Evolutionary conservation across 2,113 vertebrate species (phyloP).

Genomic region (Rhea americana): DNA sequence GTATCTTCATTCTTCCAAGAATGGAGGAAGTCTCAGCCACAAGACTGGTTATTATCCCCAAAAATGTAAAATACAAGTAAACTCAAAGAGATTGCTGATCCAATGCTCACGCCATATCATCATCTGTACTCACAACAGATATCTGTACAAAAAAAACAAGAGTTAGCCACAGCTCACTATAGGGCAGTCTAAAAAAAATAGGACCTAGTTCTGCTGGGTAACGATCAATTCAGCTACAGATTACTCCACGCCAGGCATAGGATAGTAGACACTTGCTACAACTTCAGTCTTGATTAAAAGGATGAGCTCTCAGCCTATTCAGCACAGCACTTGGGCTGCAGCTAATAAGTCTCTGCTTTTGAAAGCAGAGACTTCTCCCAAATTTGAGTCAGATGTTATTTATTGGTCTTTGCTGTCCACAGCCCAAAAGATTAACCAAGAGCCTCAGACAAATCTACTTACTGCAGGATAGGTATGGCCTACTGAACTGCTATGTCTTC

Average conservation of each 20-base stretch:
- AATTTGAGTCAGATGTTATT: background rate
- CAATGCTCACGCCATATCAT: slow-evolving; percentile 86
- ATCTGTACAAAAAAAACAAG: slow-evolving; percentile 80
- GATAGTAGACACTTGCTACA: background rate
- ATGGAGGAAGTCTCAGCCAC: slow-evolving; percentile 81
- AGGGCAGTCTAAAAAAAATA: background rate
- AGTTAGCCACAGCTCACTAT: background rate
- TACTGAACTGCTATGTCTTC: slow-evolving; percentile 87
- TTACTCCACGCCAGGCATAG: background rate
- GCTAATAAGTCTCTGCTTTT: background rate
- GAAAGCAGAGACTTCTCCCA: background rate
- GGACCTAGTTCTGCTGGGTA: background rate
- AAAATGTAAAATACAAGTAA: slow-evolving; percentile 66
- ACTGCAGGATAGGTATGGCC: slow-evolving; percentile 98
- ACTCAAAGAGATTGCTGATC: slow-evolving; percentile 52
- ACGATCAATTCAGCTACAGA: background rate
- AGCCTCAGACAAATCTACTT: slow-evolving; percentile 68
- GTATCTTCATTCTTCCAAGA: slow-evolving; percentile 82
- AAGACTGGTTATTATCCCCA: slow-evolving; percentile 77
- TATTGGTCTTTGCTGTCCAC: background rate
- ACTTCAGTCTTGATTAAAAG: background rate
- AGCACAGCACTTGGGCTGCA: background rate
- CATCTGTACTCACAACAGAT: slow-evolving; percentile 97
- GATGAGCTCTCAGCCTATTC: background rate
- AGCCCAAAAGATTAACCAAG: background rate